Evolutionary conservation across 2,888 invertebrate species (phyloP).

Genomic region (Trichogramma evanescens): DNA sequence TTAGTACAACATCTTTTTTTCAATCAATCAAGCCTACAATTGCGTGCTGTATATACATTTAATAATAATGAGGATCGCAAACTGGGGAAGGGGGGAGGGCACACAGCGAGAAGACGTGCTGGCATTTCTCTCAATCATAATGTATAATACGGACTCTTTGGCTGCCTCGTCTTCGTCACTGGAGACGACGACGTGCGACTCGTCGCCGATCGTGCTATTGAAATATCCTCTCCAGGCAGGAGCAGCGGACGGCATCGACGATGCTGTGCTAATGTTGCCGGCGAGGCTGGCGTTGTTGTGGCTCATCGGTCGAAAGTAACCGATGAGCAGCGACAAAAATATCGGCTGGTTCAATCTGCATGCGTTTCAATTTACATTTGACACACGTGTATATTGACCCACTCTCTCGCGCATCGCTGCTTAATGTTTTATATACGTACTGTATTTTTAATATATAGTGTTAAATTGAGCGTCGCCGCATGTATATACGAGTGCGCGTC

Average conservation of each 20-base stretch:
- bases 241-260: no score
- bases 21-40: no score
- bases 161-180: slow-evolving; percentile 2
- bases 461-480: no score
- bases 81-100: slow-evolving; percentile 13
- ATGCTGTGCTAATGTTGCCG: slow-evolving; percentile 6
- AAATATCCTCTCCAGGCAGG: no score
- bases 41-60: no score
- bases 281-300: slow-evolving; percentile 23
- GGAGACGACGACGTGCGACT: neutral
- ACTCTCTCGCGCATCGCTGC: no score
- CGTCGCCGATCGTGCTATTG: neutral
- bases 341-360: slow-evolving; percentile 60
- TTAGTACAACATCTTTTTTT: no score
- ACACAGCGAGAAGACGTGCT: slow-evolving; percentile 29
- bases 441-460: no score
- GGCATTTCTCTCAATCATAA: neutral
- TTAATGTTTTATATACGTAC: no score
- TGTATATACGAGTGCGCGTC: no score
- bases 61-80: no score
- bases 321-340: slow-evolving; percentile 56
- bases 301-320: slow-evolving; percentile 51
- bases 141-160: slow-evolving; percentile 20
- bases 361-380: neutral
- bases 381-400: neutral